Evolutionary conservation across 2,888 invertebrate genomes (phyloP).

Genomic region (Mesorhabditis belari): DNA sequence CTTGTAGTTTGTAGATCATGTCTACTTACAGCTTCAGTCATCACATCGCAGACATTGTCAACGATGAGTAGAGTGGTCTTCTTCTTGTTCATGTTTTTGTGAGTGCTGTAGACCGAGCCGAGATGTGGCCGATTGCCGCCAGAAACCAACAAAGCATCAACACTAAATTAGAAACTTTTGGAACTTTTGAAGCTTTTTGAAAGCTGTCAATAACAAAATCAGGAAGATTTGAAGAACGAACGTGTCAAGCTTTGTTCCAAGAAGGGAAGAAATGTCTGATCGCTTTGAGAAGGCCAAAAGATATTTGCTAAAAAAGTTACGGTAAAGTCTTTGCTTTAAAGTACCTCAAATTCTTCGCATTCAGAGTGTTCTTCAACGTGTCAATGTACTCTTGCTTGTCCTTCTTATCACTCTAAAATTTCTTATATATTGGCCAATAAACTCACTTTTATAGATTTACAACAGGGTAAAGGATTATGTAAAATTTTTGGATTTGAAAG

Average conservation of each 20-base stretch:
- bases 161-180: conserved; percentile 46
- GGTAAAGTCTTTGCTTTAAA: conserved; percentile 2
- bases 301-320: conserved; percentile 25
- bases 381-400: conserved; percentile 37
- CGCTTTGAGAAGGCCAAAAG: conserved; percentile 46
- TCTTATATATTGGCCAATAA: neutral
- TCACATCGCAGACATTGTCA: conserved; percentile 77
- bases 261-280: conserved; percentile 43
- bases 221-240: conserved; percentile 7
- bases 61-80: conserved; percentile 76
- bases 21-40: conserved; percentile 71
- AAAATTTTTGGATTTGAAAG: neutral
- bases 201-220: neutral
- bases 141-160: conserved; percentile 74
- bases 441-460: neutral
- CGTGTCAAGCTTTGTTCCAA: conserved; percentile 51
- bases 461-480: neutral
- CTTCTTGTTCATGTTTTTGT: conserved; percentile 72
- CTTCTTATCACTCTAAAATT: conserved; percentile 26
- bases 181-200: no score
- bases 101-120: conserved; percentile 69
- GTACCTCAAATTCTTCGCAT: conserved; percentile 39
- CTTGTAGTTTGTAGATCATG: neutral
- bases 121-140: conserved; percentile 73
- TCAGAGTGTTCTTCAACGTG: conserved; percentile 44